Percentiles rank a stretch among this genome's conserved stretches.
Evolutionary conservation across 2,113 vertebrate species (phyloP).

Genomic region (Stegastes partitus): DNA sequence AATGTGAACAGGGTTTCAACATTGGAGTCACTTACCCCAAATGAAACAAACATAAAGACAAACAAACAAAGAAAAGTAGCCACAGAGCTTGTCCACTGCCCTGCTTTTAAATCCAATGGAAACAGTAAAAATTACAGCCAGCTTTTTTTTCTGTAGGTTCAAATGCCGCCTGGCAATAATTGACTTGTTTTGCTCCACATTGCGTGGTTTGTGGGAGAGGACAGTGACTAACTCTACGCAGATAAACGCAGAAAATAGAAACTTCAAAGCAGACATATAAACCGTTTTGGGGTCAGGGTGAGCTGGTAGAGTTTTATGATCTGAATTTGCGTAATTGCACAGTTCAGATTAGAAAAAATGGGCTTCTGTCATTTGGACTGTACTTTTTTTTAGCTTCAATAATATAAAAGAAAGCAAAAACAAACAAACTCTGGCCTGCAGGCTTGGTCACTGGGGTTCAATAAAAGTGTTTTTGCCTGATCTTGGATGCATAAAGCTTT

Average conservation of each 20-base stretch:
- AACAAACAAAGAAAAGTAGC: conserved; percentile 2
- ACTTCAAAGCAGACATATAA: conserved; percentile 37
- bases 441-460: conserved; percentile 37
- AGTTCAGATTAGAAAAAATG: conserved; percentile 12
- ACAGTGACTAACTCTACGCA: conserved; percentile 22
- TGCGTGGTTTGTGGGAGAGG: conserved; percentile 41
- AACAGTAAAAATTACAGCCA: conserved; percentile 41
- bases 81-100: neutral
- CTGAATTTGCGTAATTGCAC: conserved; percentile 48
- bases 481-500: conserved; percentile 29
- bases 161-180: conserved; percentile 40
- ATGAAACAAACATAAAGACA: conserved; percentile 15
- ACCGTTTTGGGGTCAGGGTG: conserved; percentile 26
- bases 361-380: conserved; percentile 21
- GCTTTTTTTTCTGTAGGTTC: neutral
- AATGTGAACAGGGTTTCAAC: neutral
- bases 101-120: conserved; percentile 31
- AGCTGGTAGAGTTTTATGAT: conserved; percentile 32
- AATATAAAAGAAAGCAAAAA: conserved; percentile 42
- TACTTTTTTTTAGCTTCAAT: conserved; percentile 40
- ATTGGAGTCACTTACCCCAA: neutral
- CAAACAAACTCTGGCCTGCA: conserved; percentile 30
- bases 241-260: conserved; percentile 56
- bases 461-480: conserved; percentile 36
- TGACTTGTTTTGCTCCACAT: conserved; percentile 60